Conservation (phyloP, 2,113 vertebrate species). For the Ceyx margarethae region DNA sequence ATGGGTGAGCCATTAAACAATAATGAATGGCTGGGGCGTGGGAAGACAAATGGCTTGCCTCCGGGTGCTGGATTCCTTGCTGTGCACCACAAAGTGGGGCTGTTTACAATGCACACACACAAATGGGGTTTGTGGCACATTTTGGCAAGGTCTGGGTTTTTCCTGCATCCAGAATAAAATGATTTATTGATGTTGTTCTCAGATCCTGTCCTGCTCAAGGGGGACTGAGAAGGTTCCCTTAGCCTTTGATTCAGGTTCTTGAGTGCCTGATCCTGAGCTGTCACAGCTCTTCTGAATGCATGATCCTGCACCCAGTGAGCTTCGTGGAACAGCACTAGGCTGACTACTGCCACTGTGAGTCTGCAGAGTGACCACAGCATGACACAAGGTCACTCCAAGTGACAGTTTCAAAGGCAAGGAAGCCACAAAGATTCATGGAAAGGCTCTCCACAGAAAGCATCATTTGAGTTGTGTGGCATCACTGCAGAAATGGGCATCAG, state of each 20-base stretch:
- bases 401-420: background rate
- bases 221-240: background rate
- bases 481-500: background rate
- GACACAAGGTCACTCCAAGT: background rate
- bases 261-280: background rate
- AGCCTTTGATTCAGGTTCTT: background rate
- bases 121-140: background rate
- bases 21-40: background rate
- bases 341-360: background rate
- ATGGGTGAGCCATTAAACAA: background rate
- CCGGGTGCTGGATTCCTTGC: conserved; percentile 9
- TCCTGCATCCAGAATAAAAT: background rate
- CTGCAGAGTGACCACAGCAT: background rate
- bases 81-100: background rate
- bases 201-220: background rate
- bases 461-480: background rate
- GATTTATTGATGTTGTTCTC: background rate
- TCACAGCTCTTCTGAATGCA: background rate
- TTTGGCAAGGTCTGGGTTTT: background rate
- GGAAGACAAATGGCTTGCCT: conserved; percentile 29
- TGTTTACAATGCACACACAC: background rate
- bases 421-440: background rate
- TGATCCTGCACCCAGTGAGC: background rate
- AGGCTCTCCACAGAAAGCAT: background rate
- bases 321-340: background rate